phyloP scores from a whole-genome alignment of 2,888 invertebrate genomes.

The Lamellibrachia satsuma region DNA sequence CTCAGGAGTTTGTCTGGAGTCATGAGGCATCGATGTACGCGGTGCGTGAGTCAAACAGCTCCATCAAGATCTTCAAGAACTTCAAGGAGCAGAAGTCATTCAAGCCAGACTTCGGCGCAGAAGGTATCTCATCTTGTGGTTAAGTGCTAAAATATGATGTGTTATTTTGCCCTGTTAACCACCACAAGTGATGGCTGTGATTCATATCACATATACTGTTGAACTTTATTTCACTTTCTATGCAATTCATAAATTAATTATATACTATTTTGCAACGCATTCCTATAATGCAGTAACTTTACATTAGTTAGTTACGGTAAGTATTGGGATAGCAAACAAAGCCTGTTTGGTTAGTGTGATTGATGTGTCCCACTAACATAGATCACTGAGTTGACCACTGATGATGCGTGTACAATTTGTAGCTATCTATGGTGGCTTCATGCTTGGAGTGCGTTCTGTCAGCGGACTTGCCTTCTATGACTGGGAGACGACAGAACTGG shows the following conservation, averaged over 20 bases:
- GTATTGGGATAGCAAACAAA: no score
- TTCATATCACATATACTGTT: no score
- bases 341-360: not conserved
- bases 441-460: conserved; percentile 90
- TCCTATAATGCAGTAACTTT: no score
- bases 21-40: conserved; percentile 87
- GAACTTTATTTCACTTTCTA: no score
- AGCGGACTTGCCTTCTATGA: conserved; percentile 95
- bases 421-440: conserved; percentile 89
- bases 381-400: not conserved
- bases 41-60: conserved; percentile 84
- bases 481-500: conserved; percentile 92
- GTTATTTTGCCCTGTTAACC: no score
- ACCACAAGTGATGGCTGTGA: no score
- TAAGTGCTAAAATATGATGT: not conserved
- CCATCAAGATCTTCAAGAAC: conserved; percentile 92
- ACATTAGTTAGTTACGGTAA: no score
- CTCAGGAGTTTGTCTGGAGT: conserved; percentile 99
- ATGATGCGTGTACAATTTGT: conserved; percentile 30
- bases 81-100: conserved; percentile 97
- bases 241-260: no score
- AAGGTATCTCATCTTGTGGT: conserved; percentile 71
- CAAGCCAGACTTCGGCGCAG: conserved; percentile 95
- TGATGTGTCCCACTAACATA: not conserved
- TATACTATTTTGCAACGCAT: no score